These are phyloP conservation scores for Chymomyza amoena DNA, from an alignment of 2,888 invertebrate genomes.

Conservation along the genomic window DNA sequence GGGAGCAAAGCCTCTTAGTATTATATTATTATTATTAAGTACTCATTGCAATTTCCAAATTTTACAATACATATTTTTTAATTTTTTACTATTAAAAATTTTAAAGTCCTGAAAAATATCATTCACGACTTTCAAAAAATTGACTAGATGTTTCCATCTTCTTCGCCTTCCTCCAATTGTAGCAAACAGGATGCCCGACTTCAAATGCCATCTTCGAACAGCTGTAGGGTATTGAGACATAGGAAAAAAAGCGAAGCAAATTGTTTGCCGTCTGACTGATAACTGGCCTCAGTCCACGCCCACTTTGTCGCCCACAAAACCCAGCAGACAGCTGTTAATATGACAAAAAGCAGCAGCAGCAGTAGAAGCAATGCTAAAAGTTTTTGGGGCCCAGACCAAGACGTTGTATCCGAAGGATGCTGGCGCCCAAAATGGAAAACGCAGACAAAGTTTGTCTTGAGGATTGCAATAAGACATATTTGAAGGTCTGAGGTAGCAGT, in stretches of 20 bases:
- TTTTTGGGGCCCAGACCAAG: slow-evolving; percentile 27
- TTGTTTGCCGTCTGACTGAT: slow-evolving; percentile 31
- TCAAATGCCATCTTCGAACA: not conserved
- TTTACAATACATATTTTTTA: too few relatives aligned
- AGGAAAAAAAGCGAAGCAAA: slow-evolving; percentile 7
- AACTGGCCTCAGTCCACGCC: slow-evolving; percentile 5
- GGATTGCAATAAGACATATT: slow-evolving; percentile 62
- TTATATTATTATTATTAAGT: too few relatives aligned
- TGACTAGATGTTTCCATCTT: too few relatives aligned
- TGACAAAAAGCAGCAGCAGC: slow-evolving; percentile 62
- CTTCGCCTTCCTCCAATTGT: too few relatives aligned
- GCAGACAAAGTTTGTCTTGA: slow-evolving; percentile 66
- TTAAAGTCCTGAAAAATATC: too few relatives aligned
- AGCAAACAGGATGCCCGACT: too few relatives aligned
- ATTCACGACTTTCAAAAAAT: too few relatives aligned
- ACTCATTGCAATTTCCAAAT: too few relatives aligned
- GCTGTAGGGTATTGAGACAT: slow-evolving; percentile 1
- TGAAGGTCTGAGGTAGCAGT: slow-evolving; percentile 59
- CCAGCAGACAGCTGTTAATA: slow-evolving; percentile 58
- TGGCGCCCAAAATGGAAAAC: slow-evolving; percentile 33
- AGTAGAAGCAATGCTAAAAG: slow-evolving; percentile 47
- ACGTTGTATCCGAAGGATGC: slow-evolving; percentile 24
- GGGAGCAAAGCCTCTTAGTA: too few relatives aligned
- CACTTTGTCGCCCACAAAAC: not conserved
- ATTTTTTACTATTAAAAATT: too few relatives aligned